Conservation (phyloP, 2,888 invertebrate species). For the Bombylius discolor region DNA sequence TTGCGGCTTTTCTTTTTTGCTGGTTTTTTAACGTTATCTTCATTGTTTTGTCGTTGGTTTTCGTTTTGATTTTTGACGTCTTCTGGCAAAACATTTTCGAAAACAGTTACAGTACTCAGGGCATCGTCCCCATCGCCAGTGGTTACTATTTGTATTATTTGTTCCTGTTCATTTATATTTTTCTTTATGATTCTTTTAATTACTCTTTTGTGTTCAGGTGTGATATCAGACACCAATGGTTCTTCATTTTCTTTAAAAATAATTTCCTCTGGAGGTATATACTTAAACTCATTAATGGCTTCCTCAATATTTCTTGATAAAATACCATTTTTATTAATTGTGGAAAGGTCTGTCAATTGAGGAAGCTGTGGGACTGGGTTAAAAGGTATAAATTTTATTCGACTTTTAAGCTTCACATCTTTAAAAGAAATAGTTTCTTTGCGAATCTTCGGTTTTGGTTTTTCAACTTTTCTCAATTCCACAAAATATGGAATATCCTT, state of each 20-base stretch:
- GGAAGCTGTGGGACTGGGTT: conserved; percentile 44
- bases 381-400: conserved; percentile 51
- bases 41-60: conserved; percentile 12
- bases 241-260: conserved; percentile 17
- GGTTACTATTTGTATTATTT: conserved; percentile 33
- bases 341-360: conserved; percentile 38
- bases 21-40: not conserved
- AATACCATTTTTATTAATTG: conserved; percentile 47
- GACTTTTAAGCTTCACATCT: conserved; percentile 56
- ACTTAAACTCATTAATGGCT: conserved; percentile 47
- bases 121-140: conserved; percentile 29
- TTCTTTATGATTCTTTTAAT: conserved; percentile 31
- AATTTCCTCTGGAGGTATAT: not conserved
- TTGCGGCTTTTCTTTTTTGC: not conserved
- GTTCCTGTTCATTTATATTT: conserved; percentile 32
- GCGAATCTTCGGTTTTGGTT: conserved; percentile 37
- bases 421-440: conserved; percentile 44
- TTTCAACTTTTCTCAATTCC: conserved; percentile 44
- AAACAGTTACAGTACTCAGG: conserved; percentile 27
- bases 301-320: conserved; percentile 56
- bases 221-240: conserved; percentile 20
- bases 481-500: conserved; percentile 47
- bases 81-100: conserved; percentile 22
- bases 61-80: conserved; percentile 19
- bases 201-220: conserved; percentile 24